phyloP scores from a whole-genome alignment of 2,888 invertebrate genomes.

The Pyrrhosoma nymphula region DNA sequence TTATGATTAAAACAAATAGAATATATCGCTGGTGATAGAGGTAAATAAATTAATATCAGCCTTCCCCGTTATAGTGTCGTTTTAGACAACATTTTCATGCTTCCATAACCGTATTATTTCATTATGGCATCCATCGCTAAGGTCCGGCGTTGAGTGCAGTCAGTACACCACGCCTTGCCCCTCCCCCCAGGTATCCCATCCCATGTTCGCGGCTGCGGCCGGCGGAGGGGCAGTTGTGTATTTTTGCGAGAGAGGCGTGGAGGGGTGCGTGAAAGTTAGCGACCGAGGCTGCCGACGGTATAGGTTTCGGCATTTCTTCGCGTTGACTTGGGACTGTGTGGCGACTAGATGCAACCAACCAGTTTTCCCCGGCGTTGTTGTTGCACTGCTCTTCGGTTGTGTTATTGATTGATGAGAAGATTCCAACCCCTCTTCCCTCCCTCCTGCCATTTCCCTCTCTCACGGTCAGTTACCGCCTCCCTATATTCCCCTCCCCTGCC shows the following conservation, averaged over 20 bases:
- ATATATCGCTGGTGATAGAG: no score
- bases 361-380: constrained; percentile 53
- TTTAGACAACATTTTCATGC: no score
- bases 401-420: constrained; percentile 55
- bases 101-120: no score
- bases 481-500: constrained; percentile 20
- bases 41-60: no score
- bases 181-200: neutral
- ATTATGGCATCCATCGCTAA: neutral
- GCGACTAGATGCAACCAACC: constrained; percentile 42
- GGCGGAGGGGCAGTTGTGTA: neutral
- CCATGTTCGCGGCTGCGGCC: neutral
- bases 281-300: neutral
- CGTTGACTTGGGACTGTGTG: neutral
- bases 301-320: neutral
- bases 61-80: no score
- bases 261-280: neutral
- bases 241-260: neutral
- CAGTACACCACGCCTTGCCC: neutral
- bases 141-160: neutral
- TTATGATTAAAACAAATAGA: no score
- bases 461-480: constrained; percentile 59
- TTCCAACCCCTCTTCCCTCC: constrained; percentile 17
- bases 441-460: neutral
- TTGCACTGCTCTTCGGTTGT: constrained; percentile 37